A percentile compares a stretch with the other conserved stretches of the same genome.
Evolutionary conservation across 1,140 invertebrate genomes (phyloP).

Genomic region (Chironomus tepperi): DNA sequence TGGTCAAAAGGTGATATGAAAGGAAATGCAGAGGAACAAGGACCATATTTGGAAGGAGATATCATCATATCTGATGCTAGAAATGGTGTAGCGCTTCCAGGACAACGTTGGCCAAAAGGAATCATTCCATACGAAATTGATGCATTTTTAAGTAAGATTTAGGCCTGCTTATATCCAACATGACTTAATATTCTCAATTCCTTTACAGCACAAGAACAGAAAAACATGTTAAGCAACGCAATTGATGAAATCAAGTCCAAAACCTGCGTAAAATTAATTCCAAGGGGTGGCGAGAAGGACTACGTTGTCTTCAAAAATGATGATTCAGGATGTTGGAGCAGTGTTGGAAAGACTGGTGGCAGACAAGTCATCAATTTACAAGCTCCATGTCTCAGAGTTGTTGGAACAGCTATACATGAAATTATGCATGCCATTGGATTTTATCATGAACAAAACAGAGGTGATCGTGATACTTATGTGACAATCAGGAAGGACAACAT

Average conservation of each 20-base stretch:
- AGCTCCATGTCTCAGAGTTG: constrained; percentile 48
- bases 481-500: constrained; percentile 29
- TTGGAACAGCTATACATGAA: constrained; percentile 57
- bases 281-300: constrained; percentile 48
- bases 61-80: constrained; percentile 53
- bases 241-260: constrained; percentile 58
- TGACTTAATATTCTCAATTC: neutral
- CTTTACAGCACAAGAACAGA: neutral
- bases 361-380: constrained; percentile 56
- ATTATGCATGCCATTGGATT: constrained; percentile 55
- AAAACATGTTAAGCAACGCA: constrained; percentile 47
- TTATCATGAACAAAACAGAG: constrained; percentile 55
- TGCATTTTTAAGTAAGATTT: constrained; percentile 49
- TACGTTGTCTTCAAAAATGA: constrained; percentile 53
- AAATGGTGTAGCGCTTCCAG: constrained; percentile 53
- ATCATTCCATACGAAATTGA: constrained; percentile 61
- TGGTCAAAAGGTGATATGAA: neutral
- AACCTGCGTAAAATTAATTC: constrained; percentile 63
- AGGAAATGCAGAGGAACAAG: constrained; percentile 62
- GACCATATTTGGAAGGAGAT: constrained; percentile 65
- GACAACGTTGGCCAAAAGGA: constrained; percentile 54
- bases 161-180: neutral
- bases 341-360: constrained; percentile 53
- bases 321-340: constrained; percentile 60
- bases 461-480: constrained; percentile 51